A percentile compares a stretch with the other conserved stretches of the same genome.
These are phyloP conservation scores for Sesamia nonagrioides DNA, from an alignment of 1,140 invertebrate genomes.

Conservation along the genomic window DNA sequence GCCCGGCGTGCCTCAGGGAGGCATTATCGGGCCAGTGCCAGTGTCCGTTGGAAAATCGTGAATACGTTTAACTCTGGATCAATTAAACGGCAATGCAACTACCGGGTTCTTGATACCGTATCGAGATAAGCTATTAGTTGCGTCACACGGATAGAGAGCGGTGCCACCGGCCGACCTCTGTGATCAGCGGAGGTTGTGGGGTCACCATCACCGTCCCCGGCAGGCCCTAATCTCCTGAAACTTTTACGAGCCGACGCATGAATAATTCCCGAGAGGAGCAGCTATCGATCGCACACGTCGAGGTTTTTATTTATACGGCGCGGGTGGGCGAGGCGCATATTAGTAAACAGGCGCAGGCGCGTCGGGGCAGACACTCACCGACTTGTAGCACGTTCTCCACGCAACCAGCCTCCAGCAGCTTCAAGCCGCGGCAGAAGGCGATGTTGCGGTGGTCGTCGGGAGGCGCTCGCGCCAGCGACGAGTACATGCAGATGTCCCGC, in stretches of 20 bases:
- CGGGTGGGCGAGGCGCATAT: slow-evolving; percentile 86
- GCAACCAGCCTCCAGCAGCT: slow-evolving; percentile 92
- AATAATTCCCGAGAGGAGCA: slow-evolving; percentile 86
- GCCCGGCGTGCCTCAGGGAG: slow-evolving; percentile 52
- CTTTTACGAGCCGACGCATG: slow-evolving; percentile 80
- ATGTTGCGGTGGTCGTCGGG: slow-evolving; percentile 92
- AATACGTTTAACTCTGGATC: slow-evolving; percentile 49
- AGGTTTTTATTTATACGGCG: slow-evolving; percentile 87
- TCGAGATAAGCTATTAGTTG: slow-evolving; percentile 56
- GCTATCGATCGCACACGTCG: slow-evolving; percentile 87
- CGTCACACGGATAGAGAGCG: slow-evolving; percentile 39
- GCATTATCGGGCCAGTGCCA: slow-evolving; percentile 50
- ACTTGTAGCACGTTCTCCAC: slow-evolving; percentile 96
- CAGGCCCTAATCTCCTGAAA: slow-evolving; percentile 77
- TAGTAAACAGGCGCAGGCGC: slow-evolving; percentile 87
- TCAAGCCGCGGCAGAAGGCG: slow-evolving; percentile 95
- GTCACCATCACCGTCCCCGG: slow-evolving; percentile 56
- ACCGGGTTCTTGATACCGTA: slow-evolving; percentile 58
- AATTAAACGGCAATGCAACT: slow-evolving; percentile 57
- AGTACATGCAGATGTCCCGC: slow-evolving; percentile 96
- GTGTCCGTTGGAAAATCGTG: slow-evolving; percentile 29
- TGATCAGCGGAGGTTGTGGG: slow-evolving; percentile 54
- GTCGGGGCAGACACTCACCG: slow-evolving; percentile 90
- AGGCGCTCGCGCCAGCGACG: slow-evolving; percentile 91
- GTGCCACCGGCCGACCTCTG: slow-evolving; percentile 45